Evolutionary conservation across 2,888 invertebrate species (phyloP).

Genomic region (Drosophila mimica): DNA sequence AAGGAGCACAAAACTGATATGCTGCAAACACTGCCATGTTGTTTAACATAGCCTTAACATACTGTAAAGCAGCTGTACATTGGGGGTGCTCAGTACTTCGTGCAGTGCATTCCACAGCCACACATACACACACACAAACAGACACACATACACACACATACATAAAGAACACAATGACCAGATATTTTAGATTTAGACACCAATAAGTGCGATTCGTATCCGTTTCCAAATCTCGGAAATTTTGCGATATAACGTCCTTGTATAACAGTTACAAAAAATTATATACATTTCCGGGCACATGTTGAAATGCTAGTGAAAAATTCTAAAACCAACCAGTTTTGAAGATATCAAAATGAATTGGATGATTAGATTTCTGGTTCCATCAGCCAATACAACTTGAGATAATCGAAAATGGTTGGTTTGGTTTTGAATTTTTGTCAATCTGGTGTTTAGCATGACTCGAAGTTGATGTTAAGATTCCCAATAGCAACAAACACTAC

Average conservation of each 20-base stretch:
- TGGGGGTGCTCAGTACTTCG: neutral
- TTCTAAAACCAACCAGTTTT: constrained; percentile 79
- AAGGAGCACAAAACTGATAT: neutral
- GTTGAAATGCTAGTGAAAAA: constrained; percentile 51
- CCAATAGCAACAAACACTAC: too few relatives aligned
- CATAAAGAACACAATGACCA: constrained; percentile 35
- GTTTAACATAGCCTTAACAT: constrained; percentile 57
- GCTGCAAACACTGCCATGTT: constrained; percentile 54
- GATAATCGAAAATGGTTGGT: constrained; percentile 76
- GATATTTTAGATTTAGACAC: constrained; percentile 59
- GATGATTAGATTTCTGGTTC: accelerated
- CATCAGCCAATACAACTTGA: constrained; percentile 37
- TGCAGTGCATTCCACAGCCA: constrained; percentile 39
- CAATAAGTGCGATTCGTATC: constrained; percentile 67
- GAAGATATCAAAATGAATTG: constrained; percentile 60
- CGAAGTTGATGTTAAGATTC: neutral
- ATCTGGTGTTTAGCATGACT: constrained; percentile 6
- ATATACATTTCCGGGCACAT: neutral
- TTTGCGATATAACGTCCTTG: neutral
- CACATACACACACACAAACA: constrained; percentile 10
- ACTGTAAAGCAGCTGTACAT: constrained; percentile 20
- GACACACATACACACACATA: constrained; percentile 7
- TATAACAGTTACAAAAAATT: neutral
- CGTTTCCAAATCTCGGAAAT: constrained; percentile 5
- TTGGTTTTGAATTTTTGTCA: constrained; percentile 77